Base-by-base conservation (phyloP, 1,140 invertebrate species). In the Drosophila pandora region DNA sequence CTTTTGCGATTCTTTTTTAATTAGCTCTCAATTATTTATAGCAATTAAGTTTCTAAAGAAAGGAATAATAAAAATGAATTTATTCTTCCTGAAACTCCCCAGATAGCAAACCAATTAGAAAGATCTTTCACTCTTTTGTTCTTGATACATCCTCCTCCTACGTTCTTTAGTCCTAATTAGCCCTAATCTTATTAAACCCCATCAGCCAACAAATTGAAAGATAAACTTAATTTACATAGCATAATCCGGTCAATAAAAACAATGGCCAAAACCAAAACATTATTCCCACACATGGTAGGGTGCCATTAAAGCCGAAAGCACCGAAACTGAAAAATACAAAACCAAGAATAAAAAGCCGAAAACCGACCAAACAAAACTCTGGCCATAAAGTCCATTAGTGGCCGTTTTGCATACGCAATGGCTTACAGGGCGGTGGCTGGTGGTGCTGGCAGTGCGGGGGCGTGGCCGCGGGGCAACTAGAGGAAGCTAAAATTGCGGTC, bases 371-470 rank as follows among this genome's bases (percentile, higher is more conserved):
- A 65, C 60, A 63, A 73, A 73, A 73, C 68, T 73, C 43, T 43
- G 32, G 34, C 34, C 48, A 48, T 41, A 74, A 78, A 85, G 78
- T 87, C 82, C 82, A 85, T 85, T 85, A 85, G 74, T 87, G 78
- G 69, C 61, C 58, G 79, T 87, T 84, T 80, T 77, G 68, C 82
- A 77, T 83, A 71, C 68, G 63, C 52, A 60, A 73, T 64, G 58
- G 32, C 4, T 21, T 21, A 21, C 2, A 9, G 13, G 8, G 28
- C 3, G 17, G 17, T n/a, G 3, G 12, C 9, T 3, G 10, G 34
- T 17, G 34, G 34, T 10, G 49, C 1, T 1, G 13, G 30, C 13
- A 43, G 5, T 10, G 21, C 0, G 53, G 41, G 58, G 53, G 39
- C 52, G 43, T 39, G 25, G 34, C 37, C 59, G 41, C 22, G 10